These are phyloP conservation scores for Tridacna crocea DNA, from an alignment of 2,888 invertebrate species.

Conservation along the genomic window DNA sequence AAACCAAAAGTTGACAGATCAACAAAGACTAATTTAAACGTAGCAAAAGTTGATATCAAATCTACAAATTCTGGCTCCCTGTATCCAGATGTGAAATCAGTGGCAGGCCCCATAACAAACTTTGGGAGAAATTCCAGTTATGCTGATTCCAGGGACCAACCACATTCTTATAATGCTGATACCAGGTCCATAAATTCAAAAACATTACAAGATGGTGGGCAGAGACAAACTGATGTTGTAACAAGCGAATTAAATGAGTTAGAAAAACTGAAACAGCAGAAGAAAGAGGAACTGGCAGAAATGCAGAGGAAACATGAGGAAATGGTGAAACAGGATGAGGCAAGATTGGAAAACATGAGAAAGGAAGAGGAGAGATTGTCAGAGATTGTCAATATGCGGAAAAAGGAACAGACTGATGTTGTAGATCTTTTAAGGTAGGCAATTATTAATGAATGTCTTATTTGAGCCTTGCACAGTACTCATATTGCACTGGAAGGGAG, in stretches of 20 bases:
- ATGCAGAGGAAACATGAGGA: conserved; percentile 24
- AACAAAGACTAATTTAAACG: conserved; percentile 43
- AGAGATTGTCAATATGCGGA: conserved; percentile 66
- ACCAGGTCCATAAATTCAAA: conserved; percentile 12
- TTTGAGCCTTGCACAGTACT: no score
- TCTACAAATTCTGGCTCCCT: conserved; percentile 43
- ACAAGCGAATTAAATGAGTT: conserved; percentile 62
- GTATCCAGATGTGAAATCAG: conserved; percentile 58
- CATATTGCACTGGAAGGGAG: no score
- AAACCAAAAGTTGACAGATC: conserved; percentile 63
- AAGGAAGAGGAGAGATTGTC: conserved; percentile 59
- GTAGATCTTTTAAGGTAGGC: conserved; percentile 77
- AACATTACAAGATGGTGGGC: background rate
- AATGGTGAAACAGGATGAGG: conserved; percentile 12
- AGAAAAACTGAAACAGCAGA: conserved; percentile 49
- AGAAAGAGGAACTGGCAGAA: conserved; percentile 24
- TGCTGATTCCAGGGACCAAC: conserved; percentile 19
- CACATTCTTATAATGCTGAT: conserved; percentile 10
- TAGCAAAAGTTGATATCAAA: conserved; percentile 29
- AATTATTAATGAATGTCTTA: no score
- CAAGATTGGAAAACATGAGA: conserved; percentile 20
- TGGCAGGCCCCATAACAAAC: conserved; percentile 15
- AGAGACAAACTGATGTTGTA: conserved; percentile 41
- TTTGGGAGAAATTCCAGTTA: conserved; percentile 14
- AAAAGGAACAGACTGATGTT: conserved; percentile 75